Evolutionary conservation across 53 echinoderm and acorn worm species (phyloP).

Genomic region (Stichopus horrens): DNA sequence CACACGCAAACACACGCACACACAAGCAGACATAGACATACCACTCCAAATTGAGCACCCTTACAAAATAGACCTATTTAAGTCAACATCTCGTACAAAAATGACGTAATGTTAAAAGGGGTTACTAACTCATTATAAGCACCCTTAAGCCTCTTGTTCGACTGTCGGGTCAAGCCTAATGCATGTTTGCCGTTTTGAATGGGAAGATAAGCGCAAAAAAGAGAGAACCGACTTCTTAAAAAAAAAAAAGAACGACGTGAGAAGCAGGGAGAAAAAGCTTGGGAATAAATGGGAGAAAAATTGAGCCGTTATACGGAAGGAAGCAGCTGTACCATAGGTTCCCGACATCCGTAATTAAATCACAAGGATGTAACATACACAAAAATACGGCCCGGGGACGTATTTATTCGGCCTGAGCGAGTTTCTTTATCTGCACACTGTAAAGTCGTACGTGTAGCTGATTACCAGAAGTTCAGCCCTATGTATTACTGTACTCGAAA

Average conservation of each 20-base stretch:
- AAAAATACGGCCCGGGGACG: constrained; percentile 35
- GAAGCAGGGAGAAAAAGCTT: constrained; percentile 8
- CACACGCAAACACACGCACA: too few species aligned
- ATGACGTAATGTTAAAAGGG: constrained; percentile 2
- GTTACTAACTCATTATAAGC: neutral
- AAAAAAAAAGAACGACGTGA: neutral
- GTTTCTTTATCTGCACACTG: neutral
- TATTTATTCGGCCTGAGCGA: constrained; percentile 12
- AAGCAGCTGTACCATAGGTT: constrained; percentile 35
- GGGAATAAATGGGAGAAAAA: constrained; percentile 26
- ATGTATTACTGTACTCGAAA: constrained; percentile 28
- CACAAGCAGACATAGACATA: too few species aligned
- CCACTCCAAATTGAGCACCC: too few species aligned
- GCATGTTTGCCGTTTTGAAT: constrained; percentile 29
- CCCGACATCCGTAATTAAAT: constrained; percentile 47
- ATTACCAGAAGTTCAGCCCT: constrained; percentile 24
- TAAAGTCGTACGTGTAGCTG: constrained; percentile 8
- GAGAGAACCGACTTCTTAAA: neutral
- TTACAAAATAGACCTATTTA: too few species aligned
- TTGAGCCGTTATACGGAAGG: constrained; percentile 41
- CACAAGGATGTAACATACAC: constrained; percentile 36
- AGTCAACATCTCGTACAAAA: neutral
- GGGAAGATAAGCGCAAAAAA: neutral
- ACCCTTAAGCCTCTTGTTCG: constrained; percentile 2
- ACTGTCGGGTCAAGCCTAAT: constrained; percentile 6